Base-by-base conservation (phyloP, 2,113 vertebrate species). In the Sitta europaea region DNA sequence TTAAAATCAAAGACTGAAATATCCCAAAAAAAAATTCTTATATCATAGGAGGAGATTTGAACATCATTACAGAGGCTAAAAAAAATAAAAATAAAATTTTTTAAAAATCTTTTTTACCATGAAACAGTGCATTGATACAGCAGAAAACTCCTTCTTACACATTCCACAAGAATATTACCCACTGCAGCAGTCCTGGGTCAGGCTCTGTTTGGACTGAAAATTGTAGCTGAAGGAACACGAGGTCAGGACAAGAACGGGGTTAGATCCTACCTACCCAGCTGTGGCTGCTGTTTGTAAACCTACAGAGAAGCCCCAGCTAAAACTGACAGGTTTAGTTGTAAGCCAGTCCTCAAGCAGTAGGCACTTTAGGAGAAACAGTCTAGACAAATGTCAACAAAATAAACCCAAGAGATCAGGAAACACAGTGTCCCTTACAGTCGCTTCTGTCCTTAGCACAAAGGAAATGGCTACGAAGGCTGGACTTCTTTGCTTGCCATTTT, bases 41-140 rank as follows among this genome's bases (percentile, higher is more conserved):
- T 22, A 15, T 35, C 42, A 43, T 17, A 80, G 24, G 15, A 22
- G 54, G 24, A 84, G 13, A 45, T 62, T 22, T 70, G 38, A 89
- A 62, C 10, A 45, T 42, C n/a, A 35, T 5, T 36, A 35, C 16
- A 43, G 28, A 53, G 1, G 6, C 38, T 42, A 18, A 78, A 24
- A 28, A 8, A 40, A 40, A 40, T 11, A 10, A 40, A 40, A 40
- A 40, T 40, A 40, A 40, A 40, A 40, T 5, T 43, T 43, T 43
- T 43, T 43, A 18, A 14, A 31, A 23, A n/a, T n/a, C n/a, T n/a
- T n/a, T n/a, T n/a, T n/a, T n/a, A 40, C 4, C 29, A 31, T 42
- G 14, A 15, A 42, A 6, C 0, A 2, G 11, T 71, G 16, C 18
- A 35, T 63, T 5, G 2, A 5, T 20, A 58, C 13, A 47, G 33